phyloP scores from a whole-genome alignment of 2,888 invertebrate genomes.

The Cyrtodaria siliqua region DNA sequence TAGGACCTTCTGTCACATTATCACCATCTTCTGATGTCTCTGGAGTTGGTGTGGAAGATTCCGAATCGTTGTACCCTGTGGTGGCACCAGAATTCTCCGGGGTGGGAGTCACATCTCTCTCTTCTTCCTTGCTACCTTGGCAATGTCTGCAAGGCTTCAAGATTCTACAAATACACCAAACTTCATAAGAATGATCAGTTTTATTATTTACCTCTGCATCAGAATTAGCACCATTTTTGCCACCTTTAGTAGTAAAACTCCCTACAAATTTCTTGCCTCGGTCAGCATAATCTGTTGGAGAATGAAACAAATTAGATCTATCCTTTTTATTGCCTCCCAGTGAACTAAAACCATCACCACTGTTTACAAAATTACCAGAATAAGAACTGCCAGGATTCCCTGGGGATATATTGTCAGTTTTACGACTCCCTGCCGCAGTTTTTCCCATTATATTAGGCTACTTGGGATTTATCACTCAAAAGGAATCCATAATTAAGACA shows the following conservation, averaged over 20 bases:
- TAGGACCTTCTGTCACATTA: background rate
- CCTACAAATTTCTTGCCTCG: background rate
- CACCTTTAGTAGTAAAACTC: background rate
- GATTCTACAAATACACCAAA: conserved; percentile 65
- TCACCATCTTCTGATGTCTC: conserved; percentile 5
- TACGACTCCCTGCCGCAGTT: conserved; percentile 29
- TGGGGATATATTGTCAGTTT: conserved; percentile 14
- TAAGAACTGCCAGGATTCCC: conserved; percentile 1
- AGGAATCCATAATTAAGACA: conserved; percentile 4
- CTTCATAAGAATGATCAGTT: conserved; percentile 51
- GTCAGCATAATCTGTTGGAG: background rate
- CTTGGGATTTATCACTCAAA: background rate
- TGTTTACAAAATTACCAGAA: conserved; percentile 20
- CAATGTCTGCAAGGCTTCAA: conserved; percentile 52
- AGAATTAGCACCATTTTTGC: background rate
- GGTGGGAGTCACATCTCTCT: conserved; percentile 50
- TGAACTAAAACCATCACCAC: background rate
- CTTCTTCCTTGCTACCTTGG: conserved; percentile 7
- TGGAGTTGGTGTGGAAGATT: conserved; percentile 34
- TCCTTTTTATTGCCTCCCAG: background rate
- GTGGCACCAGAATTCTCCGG: conserved; percentile 22
- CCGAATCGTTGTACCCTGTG: conserved; percentile 23
- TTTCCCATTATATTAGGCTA: conserved; percentile 28
- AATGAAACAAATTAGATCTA: conserved; percentile 20
- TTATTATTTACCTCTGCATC: background rate